A percentile compares a stretch with the other conserved stretches of the same genome.
These are phyloP conservation scores for Delichon dasypus DNA, from an alignment of 2,797 vertebrate genomes.

Conservation along the genomic window DNA sequence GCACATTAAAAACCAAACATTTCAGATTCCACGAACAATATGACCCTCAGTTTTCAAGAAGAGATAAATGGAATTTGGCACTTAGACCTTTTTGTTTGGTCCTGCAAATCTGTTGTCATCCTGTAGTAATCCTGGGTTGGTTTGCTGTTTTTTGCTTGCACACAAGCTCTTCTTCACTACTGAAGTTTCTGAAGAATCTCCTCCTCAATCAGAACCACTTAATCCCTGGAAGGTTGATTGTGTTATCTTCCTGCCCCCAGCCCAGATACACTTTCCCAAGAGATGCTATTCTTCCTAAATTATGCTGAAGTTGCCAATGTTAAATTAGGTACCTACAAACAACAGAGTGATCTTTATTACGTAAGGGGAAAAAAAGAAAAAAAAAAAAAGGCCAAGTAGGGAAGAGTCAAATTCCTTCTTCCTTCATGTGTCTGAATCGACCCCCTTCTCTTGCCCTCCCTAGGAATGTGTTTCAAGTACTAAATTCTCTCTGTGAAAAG, in stretches of 20 bases:
- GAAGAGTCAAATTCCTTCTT: background rate
- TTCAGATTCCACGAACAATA: background rate
- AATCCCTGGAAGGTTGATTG: background rate
- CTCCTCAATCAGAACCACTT: background rate
- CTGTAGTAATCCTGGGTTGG: background rate
- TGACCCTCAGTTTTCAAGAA: background rate
- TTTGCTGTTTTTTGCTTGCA: background rate
- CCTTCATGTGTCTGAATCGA: background rate
- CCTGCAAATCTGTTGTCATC: background rate
- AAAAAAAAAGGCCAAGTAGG: background rate
- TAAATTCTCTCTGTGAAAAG: background rate
- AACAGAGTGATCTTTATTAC: background rate
- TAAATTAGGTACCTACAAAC: background rate
- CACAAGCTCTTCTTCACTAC: background rate
- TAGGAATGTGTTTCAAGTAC: background rate
- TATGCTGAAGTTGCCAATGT: background rate
- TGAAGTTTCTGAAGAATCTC: background rate
- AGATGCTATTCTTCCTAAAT: background rate
- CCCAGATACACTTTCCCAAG: background rate
- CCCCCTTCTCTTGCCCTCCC: background rate
- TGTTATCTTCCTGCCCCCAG: background rate
- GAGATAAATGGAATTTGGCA: background rate
- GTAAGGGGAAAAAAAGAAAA: background rate
- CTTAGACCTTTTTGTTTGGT: background rate
- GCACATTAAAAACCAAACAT: background rate